Evolutionary conservation across 2,888 invertebrate genomes (phyloP), one percentile per base, ranked within the genome.

Genomic region (Trissolcus japonicus): DNA sequence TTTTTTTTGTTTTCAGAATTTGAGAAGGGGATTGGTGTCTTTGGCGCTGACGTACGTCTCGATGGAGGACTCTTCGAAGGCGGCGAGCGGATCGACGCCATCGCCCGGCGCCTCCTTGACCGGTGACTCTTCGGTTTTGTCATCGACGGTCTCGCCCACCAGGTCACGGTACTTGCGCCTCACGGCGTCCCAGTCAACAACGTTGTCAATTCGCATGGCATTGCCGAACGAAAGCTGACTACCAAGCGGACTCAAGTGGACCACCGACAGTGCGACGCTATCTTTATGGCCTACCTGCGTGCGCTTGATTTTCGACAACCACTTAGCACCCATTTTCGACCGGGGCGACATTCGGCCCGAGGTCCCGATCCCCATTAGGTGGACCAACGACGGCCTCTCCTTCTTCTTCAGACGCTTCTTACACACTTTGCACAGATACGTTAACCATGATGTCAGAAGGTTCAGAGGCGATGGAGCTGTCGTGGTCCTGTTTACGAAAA

Each of bases 391-490:
- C 78, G 95, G 95, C 69, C 95, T 92, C 89, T 95, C 94, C 90
- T 94, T 93, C 89, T 93, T 93, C 83, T 90, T 91, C 83, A 92
- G 87, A 76, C 93, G 92, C 82, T 92, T 92, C 92, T 93, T 95
- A 91, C 96, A 96, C 85, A 94, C 91, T 83, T 94, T 93, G 83
- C 94, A 93, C 80, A 97, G 91, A 91, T 95, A 96, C 90, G 95
- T 94, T 78, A 96, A 92, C 96, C 97, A 96, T 54, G 96, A 97
- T 54, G 98, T 98, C 85, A 99, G 93, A 81, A 99, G 92, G 90
- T 99, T 99, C 81, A 99, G 93, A 1, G 99, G 99, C 13, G 99
- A 96, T 0, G 99, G 99, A 0, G 99, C 98, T 0, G 98, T 98
- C 68, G 96, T 97, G 6, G 98, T 98, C 85, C 95, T 94, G 75